Percentiles rank a stretch among this genome's conserved stretches.
Conservation (phyloP, 1,140 invertebrate species). For the Drosophila persimilis region DNA sequence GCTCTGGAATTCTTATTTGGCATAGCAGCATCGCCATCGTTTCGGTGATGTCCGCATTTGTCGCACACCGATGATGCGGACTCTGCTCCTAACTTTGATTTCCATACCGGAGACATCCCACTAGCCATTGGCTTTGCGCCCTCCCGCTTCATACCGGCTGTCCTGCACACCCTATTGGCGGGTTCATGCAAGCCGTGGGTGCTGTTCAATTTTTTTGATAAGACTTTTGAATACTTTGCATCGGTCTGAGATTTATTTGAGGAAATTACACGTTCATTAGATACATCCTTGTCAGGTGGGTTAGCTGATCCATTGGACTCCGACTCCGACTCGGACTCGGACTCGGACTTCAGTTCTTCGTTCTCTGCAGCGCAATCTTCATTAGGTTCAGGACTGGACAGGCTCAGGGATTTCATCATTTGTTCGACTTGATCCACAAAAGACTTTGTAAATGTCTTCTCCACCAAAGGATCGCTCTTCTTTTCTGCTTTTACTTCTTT, state of each 20-base stretch:
- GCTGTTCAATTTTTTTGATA: background rate
- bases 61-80: too few relatives aligned
- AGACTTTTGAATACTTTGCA: constrained; percentile 39
- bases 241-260: constrained; percentile 51
- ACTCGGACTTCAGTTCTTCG: background rate
- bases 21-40: too few relatives aligned
- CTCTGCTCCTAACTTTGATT: too few relatives aligned
- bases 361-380: background rate
- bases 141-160: too few relatives aligned
- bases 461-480: background rate
- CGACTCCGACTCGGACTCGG: too few relatives aligned
- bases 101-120: too few relatives aligned
- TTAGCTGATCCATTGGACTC: background rate
- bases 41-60: too few relatives aligned
- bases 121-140: too few relatives aligned
- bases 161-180: background rate
- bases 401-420: too few relatives aligned
- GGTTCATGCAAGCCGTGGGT: background rate
- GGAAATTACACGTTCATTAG: constrained; percentile 39
- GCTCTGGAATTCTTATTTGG: too few relatives aligned
- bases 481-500: background rate
- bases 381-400: too few relatives aligned
- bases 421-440: too few relatives aligned
- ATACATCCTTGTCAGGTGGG: constrained; percentile 24
- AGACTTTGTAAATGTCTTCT: background rate